These are phyloP conservation scores for Drosophila tripunctata DNA, from an alignment of 2,888 invertebrate genomes.

Conservation along the genomic window DNA sequence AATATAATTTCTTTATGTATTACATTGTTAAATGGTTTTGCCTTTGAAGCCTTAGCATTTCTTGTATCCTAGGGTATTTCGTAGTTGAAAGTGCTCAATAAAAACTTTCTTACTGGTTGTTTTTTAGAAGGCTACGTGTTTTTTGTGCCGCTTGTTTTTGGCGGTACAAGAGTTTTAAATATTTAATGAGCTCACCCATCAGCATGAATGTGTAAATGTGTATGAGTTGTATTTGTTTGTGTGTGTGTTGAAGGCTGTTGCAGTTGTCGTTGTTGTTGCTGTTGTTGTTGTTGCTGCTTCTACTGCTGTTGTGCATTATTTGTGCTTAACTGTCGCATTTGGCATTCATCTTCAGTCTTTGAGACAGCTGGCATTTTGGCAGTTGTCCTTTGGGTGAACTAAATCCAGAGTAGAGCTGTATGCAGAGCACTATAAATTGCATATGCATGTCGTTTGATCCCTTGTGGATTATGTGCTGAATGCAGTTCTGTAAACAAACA, in stretches of 20 bases:
- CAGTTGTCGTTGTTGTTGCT: slow-evolving; percentile 35
- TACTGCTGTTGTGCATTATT: slow-evolving; percentile 6
- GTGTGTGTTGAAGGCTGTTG: slow-evolving; percentile 49
- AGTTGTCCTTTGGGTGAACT: slow-evolving; percentile 31
- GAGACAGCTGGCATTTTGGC: slow-evolving; percentile 41
- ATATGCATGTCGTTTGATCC: slow-evolving; percentile 18
- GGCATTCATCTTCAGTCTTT: slow-evolving; percentile 36
- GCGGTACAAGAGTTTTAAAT: slow-evolving; percentile 60
- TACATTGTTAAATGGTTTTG: too few species aligned
- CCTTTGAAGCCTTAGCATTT: too few species aligned
- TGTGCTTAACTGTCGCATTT: slow-evolving; percentile 36
- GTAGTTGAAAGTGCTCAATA: background rate
- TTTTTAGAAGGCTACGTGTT: slow-evolving; percentile 27
- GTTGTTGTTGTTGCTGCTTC: slow-evolving; percentile 7
- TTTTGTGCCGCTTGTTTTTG: slow-evolving; percentile 34
- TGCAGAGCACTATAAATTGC: slow-evolving; percentile 10
- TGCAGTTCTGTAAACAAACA: slow-evolving; percentile 13
- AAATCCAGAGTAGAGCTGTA: background rate
- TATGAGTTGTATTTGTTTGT: slow-evolving; percentile 7
- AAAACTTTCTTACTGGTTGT: background rate
- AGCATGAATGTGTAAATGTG: slow-evolving; percentile 1
- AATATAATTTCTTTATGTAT: too few species aligned
- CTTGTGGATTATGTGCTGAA: slow-evolving; percentile 5
- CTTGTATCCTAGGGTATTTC: background rate
- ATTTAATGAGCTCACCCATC: slow-evolving; percentile 54